Conservation (phyloP, 1,140 invertebrate species). For the Gerris buenoi region DNA sequence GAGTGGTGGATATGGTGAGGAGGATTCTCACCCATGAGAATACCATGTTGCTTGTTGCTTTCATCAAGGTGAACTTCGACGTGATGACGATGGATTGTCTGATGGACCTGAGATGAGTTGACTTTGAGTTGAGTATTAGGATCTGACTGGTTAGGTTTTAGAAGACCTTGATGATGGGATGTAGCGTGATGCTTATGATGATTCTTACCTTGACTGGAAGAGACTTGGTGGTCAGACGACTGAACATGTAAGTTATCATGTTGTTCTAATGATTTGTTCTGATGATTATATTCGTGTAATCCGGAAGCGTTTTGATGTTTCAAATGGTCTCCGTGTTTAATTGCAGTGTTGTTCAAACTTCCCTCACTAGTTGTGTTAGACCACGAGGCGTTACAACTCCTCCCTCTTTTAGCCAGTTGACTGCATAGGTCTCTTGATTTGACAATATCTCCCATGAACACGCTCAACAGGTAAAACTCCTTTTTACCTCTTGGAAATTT, state of each 20-base stretch:
- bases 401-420: slow-evolving; percentile 52
- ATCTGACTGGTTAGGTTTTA: not conserved
- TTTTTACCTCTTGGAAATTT: slow-evolving; percentile 51
- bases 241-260: no score
- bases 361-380: no score
- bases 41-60: no score
- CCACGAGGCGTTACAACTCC: slow-evolving; percentile 34
- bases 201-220: no score
- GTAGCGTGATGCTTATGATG: not conserved
- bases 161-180: not conserved
- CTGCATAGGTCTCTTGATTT: slow-evolving; percentile 59
- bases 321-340: no score
- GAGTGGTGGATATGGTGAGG: no score
- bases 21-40: no score
- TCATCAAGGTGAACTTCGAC: not conserved
- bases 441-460: slow-evolving; percentile 66
- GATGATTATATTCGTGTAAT: no score
- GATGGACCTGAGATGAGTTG: not conserved
- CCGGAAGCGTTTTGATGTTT: no score
- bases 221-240: no score
- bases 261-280: no score
- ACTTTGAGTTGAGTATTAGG: not conserved
- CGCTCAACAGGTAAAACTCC: slow-evolving; percentile 62
- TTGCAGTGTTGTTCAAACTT: no score
- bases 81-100: not conserved